Conservation (phyloP, 2,888 invertebrate genomes). For the Temnothorax unifasciatus region DNA sequence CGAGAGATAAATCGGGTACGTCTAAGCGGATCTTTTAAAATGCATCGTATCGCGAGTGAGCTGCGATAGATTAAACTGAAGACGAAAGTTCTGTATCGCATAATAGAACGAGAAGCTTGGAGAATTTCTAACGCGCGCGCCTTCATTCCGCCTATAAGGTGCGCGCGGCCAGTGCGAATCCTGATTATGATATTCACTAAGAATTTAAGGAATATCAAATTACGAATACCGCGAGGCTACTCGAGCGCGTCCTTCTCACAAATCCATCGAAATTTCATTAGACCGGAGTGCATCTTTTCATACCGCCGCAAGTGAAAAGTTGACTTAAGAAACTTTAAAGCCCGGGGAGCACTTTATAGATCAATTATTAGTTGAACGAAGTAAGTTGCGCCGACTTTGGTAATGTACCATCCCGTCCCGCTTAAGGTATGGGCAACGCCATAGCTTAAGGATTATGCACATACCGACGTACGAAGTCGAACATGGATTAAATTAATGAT, state of each 20-base stretch:
- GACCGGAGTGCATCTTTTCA: conserved; percentile 70
- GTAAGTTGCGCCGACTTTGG: conserved; percentile 69
- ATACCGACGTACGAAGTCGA: conserved; percentile 55
- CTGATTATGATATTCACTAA: conserved; percentile 40
- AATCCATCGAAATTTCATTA: conserved; percentile 75
- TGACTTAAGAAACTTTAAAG: conserved; percentile 71
- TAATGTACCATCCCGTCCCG: conserved; percentile 61
- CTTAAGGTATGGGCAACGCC: conserved; percentile 49
- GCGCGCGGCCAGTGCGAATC: conserved; percentile 23
- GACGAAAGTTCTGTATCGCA: conserved; percentile 9
- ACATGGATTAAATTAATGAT: conserved; percentile 62
- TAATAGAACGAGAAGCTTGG: not conserved
- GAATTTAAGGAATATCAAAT: conserved; percentile 52
- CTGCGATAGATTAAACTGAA: conserved; percentile 37
- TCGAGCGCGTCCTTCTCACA: conserved; percentile 48
- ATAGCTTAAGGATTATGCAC: conserved; percentile 61
- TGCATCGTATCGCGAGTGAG: conserved; percentile 14
- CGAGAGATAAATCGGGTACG: not conserved
- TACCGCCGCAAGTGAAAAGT: conserved; percentile 70
- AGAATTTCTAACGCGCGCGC: conserved; percentile 46
- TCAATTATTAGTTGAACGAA: conserved; percentile 76
- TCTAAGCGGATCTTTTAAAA: conserved; percentile 42
- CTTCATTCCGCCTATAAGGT: conserved; percentile 1
- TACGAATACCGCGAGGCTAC: conserved; percentile 30
- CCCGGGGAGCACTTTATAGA: conserved; percentile 70